Base-by-base conservation (phyloP, 2,888 invertebrate species). In the Meteorus cinctellus region DNA sequence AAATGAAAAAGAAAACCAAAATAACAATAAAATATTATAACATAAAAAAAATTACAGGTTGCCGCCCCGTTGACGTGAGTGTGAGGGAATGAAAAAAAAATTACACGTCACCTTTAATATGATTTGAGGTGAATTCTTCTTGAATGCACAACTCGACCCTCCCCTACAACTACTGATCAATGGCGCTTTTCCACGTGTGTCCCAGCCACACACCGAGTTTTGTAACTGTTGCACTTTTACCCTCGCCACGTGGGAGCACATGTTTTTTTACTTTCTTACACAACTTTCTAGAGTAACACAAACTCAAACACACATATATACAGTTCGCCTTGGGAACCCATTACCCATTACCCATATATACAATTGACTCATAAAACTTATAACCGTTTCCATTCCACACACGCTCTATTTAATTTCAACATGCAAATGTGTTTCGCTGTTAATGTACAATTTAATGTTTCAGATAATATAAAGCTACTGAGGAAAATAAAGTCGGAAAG, bases 61-160 rank as follows among this genome's bases (percentile, higher is more conserved):
- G 79, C 79, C 75, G 80, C 80, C 78, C 81, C 79, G 80, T 80
- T 81, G 79, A 80, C 80, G 74, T 67, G 51, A 69, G 72, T 78
- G 76, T 72, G 78, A 79, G 75, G 80, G 67, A 72, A 76, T 51
- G 78, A 73, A 78, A 80, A 80, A 83, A 82, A 87, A 88, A 88
- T 88, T 88, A 88, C 84, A 87, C 81, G 88, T 88, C 87, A 81
- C 81, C 82, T 87, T 88, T 87, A 87, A 88, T 87, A 82, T 79
- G 85, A 88, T 87, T 87, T 84, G 81, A 78, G 80, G 76, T 78
- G 81, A 81, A 81, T 80, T 80, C 76, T 60, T 68, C 71, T 78
- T 66, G 63, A 68, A 76, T 72, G 74, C 79, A 36, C 31, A 60
- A 19, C 62, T 19, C 55, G 63, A n/a, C 45, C 34, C 36, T 65